Base-by-base conservation (phyloP, 2,888 invertebrate genomes). In the Epicampocera succincta region DNA sequence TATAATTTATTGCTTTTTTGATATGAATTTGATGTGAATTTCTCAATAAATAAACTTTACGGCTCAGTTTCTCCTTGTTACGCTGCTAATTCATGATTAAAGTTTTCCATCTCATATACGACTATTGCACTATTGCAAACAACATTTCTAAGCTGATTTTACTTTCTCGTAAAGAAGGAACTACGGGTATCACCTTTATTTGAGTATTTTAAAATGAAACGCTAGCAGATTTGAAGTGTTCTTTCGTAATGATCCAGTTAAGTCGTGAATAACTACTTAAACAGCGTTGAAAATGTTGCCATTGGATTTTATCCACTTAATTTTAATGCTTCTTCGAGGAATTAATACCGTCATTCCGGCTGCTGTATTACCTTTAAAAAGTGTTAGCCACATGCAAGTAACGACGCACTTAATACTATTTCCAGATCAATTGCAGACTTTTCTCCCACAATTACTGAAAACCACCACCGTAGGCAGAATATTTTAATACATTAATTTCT, bases 321-420 rank as follows among this genome's bases (percentile, higher is more conserved):
- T n/a, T n/a, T n/a, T n/a, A n/a, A n/a, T n/a, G n/a, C n/a, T n/a
- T n/a, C n/a, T n/a, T n/a, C n/a, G n/a, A n/a, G n/a, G n/a, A n/a
- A n/a, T n/a, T n/a, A n/a, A n/a, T 48, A 33, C 29, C 1, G 17
- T 21, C 12, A 9, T 29, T 46, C 11, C 11, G 40, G 54, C 56
- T 44, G 56, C 63, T 73, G 29, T 73, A 56, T 58, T 80, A 56
- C n/a, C n/a, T n/a, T n/a, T n/a, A n/a, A n/a, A 68, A 63, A 76
- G 76, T 81, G 56, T 50, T 81, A 61, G 68, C 76, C 76, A 77
- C 76, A 81, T 81, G 76, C 61, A 76, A 56, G 80, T 76, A 72
- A 81, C 76, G 68, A 68, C 60, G 76, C 76, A 52, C 19, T 11
- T 29, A 54, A 40, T 56, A 56, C 65, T 56, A n/a, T 80, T 50